Evolutionary conservation across 2,113 vertebrate genomes (phyloP), one percentile per base, ranked within the genome.

Genomic region (Rhinolophus ferrumequinum): DNA sequence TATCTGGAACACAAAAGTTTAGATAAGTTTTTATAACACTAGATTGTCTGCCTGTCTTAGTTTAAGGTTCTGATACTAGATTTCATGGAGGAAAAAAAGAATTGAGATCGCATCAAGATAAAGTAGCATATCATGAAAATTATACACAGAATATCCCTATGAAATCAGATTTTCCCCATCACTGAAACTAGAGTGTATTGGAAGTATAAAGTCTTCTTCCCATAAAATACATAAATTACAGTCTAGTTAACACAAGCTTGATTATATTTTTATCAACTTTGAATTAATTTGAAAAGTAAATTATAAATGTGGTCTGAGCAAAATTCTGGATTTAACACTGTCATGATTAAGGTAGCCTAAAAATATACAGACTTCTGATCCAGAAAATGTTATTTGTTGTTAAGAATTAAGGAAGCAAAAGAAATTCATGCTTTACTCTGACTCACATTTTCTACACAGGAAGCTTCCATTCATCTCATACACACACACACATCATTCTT

Each of bases 11-110:
- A 62, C 5, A 38, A 89, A 98, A 94, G 19, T 86, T 76, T 93
- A 92, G 90, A 94, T 92, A 96, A 89, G n/a, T 97, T 98, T 76
- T 95, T 96, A 93, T 98, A 97, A 94, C 56, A 56, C 38, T 82
- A 11, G n/a, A 88, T 52, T 96, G 33, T 66, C 75, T 96, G n/a
- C 38, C 62, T 94, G 28, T 66, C 35, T 95, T 92, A 95, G 38
- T 91, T 81, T n/a, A 96, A 88, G 67, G 7, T 72, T 96, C 64
- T 35, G 41, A 90, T 94, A 93, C 26, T 54, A 95, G n/a, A 93
- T 98, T 98, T 97, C 56, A 82, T 5, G 54, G 41, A 41, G 58
- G 47, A 85, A 96, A 95, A 96, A 95, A 33, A 41, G 19, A 90
- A 64, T 30, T 94, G 52, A 62, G 30, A 73, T 93, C 91, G 64